Conservation (phyloP, 1,140 invertebrate genomes). For the Papilio polytes region DNA sequence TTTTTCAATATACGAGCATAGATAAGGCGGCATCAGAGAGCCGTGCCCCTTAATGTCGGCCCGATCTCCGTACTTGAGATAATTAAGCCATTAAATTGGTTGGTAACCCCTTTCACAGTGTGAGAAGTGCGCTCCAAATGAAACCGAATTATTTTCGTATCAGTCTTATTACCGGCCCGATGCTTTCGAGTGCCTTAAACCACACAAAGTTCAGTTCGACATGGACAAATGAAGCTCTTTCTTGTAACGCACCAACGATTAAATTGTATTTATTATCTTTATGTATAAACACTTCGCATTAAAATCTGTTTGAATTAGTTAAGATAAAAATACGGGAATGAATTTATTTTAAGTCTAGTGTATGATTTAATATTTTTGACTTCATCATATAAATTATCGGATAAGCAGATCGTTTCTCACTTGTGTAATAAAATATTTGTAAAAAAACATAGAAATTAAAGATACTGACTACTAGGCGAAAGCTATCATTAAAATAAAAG, state of each 20-base stretch:
- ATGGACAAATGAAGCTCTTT: slow-evolving; percentile 19
- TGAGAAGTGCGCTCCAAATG: slow-evolving; percentile 64
- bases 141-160: slow-evolving; percentile 72
- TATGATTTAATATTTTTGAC: not conserved
- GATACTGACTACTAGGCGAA: not conserved
- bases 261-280: slow-evolving; percentile 12
- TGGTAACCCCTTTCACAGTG: slow-evolving; percentile 74
- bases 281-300: not conserved
- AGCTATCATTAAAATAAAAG: not conserved
- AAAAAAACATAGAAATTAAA: not conserved
- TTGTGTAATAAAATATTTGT: not conserved
- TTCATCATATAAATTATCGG: not conserved
- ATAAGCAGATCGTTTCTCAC: not conserved
- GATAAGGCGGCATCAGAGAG: slow-evolving; percentile 61
- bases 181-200: slow-evolving; percentile 19
- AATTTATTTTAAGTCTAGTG: not conserved
- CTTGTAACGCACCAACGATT: not conserved
- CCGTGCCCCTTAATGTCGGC: slow-evolving; percentile 58
- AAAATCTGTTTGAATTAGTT: not conserved
- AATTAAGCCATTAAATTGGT: slow-evolving; percentile 80
- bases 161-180: slow-evolving; percentile 47
- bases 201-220: not conserved
- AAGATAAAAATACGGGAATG: not conserved
- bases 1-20: slow-evolving; percentile 55
- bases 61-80: slow-evolving; percentile 74